Evolutionary conservation across 1,140 invertebrate genomes (phyloP).

Genomic region (Eupristina koningsbergeri): DNA sequence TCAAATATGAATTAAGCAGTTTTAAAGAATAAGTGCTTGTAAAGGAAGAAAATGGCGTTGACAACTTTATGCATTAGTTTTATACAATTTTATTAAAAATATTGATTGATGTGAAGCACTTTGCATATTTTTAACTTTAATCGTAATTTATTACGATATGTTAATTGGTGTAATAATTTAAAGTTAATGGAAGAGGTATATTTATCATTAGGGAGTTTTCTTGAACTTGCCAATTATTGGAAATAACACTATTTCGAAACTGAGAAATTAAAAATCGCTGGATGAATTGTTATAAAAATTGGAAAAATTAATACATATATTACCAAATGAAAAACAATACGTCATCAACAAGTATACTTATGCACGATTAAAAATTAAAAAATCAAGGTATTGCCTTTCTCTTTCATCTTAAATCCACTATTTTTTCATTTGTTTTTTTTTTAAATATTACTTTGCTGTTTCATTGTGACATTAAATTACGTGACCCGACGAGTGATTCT

Average conservation of each 20-base stretch:
- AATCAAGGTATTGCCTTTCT: neutral
- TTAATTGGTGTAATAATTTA: constrained; percentile 39
- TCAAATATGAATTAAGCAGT: neutral
- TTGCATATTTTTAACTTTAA: no score
- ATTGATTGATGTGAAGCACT: no score
- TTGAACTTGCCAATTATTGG: constrained; percentile 35
- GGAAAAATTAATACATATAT: no score
- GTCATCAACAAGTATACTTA: neutral
- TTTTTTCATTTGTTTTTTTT: neutral
- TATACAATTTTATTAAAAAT: no score
- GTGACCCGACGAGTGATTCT: neutral
- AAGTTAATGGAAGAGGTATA: constrained; percentile 19
- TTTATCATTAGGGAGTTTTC: constrained; percentile 39
- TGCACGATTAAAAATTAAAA: neutral
- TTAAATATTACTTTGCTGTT: neutral
- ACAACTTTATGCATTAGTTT: neutral
- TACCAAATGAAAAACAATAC: neutral
- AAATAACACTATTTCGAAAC: neutral
- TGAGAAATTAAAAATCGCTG: constrained; percentile 1
- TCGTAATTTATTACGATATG: constrained; percentile 21
- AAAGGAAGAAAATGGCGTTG: neutral
- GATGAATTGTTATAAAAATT: neutral
- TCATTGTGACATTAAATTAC: neutral
- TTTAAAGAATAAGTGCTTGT: neutral
- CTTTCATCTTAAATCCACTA: neutral